Percentiles rank a stretch among this genome's conserved stretches.
These are phyloP conservation scores for Globicephala melas DNA, from an alignment of 2,113 vertebrate genomes.

Conservation along the genomic window DNA sequence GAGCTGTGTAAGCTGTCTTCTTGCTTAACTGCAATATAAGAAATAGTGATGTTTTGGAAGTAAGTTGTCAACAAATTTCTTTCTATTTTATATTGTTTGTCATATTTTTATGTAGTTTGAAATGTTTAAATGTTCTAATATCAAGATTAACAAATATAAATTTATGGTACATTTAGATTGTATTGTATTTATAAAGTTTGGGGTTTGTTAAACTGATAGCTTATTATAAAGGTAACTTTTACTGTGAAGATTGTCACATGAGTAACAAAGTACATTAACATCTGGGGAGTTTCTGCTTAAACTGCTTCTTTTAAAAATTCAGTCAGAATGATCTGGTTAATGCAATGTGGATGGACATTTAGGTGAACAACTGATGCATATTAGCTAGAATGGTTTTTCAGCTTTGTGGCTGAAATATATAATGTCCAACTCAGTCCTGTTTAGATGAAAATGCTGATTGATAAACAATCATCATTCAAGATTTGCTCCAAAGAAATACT, in stretches of 20 bases:
- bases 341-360: not conserved
- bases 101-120: conserved; percentile 84
- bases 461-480: conserved; percentile 55
- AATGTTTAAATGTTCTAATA: conserved; percentile 80
- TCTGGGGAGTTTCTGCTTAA: not conserved
- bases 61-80: conserved; percentile 77
- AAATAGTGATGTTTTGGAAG: conserved; percentile 74
- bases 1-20: conserved; percentile 67
- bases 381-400: not conserved
- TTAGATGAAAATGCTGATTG: conserved; percentile 52
- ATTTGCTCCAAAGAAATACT: conserved; percentile 68
- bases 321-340: not conserved
- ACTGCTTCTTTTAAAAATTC: not conserved
- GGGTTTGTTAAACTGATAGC: conserved; percentile 51
- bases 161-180: conserved; percentile 78
- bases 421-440: not conserved
- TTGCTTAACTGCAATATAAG: conserved; percentile 76
- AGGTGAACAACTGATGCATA: not conserved
- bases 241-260: not conserved
- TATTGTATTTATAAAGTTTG: conserved; percentile 77
- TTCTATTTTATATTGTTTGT: conserved; percentile 82
- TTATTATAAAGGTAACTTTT: conserved; percentile 55
- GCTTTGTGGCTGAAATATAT: not conserved
- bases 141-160: conserved; percentile 81
- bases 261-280: conserved; percentile 4